phyloP scores from a whole-genome alignment of 1,140 invertebrate genomes.

The Bombyx mandarina region DNA sequence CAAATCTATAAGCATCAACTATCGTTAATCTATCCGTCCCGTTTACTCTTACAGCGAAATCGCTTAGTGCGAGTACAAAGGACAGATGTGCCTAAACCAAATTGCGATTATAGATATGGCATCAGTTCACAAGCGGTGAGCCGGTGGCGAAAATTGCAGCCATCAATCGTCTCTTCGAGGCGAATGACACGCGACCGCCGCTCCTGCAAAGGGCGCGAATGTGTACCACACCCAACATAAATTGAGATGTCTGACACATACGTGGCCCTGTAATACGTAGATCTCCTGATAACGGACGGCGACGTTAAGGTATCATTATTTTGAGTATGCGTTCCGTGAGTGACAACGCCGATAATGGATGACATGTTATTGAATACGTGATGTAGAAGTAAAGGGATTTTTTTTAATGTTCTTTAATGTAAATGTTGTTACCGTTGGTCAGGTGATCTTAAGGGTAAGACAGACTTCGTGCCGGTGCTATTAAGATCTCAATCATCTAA shows the following conservation, averaged over 20 bases:
- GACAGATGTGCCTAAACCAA: too few species aligned
- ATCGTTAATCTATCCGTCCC: too few species aligned
- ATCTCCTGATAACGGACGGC: not conserved
- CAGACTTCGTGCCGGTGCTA: too few species aligned
- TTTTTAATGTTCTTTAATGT: too few species aligned
- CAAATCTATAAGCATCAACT: too few species aligned
- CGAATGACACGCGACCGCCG: constrained; percentile 11
- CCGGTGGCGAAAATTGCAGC: constrained; percentile 25
- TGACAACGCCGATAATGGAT: not conserved
- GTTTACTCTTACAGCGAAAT: too few species aligned
- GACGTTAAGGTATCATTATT: constrained; percentile 10
- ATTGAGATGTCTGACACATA: not conserved
- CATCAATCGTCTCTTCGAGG: constrained; percentile 26
- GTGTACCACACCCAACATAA: not conserved
- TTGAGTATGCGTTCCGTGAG: constrained; percentile 5
- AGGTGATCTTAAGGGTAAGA: too few species aligned
- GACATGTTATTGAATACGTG: not conserved
- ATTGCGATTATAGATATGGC: constrained; percentile 10
- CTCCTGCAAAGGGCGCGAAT: not conserved
- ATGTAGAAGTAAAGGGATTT: too few species aligned
- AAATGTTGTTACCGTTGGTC: too few species aligned
- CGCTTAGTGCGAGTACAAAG: too few species aligned
- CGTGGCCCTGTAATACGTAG: not conserved
- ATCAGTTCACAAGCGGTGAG: too few species aligned
- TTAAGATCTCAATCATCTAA: too few species aligned